Percentiles rank a stretch among this genome's conserved stretches.
phyloP scores from a whole-genome alignment of 2,797 vertebrate species.

The Melanotaenia trifasciata region DNA sequence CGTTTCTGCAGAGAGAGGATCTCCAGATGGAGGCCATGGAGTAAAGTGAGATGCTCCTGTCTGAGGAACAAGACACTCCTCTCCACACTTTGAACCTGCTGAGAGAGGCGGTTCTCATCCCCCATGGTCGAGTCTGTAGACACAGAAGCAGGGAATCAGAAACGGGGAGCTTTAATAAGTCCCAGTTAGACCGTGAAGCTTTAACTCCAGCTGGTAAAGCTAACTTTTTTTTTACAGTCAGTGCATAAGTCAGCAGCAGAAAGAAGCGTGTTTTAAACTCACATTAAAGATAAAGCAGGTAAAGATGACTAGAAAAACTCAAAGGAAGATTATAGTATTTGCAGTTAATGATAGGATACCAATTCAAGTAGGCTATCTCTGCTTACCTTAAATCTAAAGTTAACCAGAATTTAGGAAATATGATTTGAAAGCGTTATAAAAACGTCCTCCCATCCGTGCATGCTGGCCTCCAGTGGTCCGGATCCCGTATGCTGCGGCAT shows the following conservation, averaged over 20 bases:
- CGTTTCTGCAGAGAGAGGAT: conserved; percentile 95
- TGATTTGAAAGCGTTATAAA: conserved; percentile 25
- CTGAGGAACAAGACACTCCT: conserved; percentile 93
- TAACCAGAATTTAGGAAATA: conserved; percentile 31
- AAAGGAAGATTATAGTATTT: not conserved
- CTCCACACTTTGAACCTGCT: conserved; percentile 93
- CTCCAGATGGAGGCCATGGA: conserved; percentile 94
- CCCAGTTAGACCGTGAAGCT: not conserved
- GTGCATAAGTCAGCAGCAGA: conserved; percentile 3
- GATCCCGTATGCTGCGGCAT: conserved; percentile 51
- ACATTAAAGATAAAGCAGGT: conserved; percentile 48
- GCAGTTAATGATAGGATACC: not conserved
- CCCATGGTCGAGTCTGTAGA: conserved; percentile 84
- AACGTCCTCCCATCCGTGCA: conserved; percentile 46
- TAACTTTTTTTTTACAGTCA: conserved; percentile 12
- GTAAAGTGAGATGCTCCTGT: conserved; percentile 93
- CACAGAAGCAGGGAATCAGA: conserved; percentile 10
- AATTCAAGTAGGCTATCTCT: not conserved
- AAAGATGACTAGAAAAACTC: conserved; percentile 22
- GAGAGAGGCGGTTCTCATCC: conserved; percentile 85
- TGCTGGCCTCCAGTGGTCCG: conserved; percentile 49
- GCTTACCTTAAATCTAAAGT: conserved; percentile 60
- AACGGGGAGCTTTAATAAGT: not conserved
- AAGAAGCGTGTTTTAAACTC: conserved; percentile 30
- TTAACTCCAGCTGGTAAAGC: not conserved